Evolutionary conservation across 2,797 vertebrate species (phyloP).

Genomic region (Sebastes taczanowskii): DNA sequence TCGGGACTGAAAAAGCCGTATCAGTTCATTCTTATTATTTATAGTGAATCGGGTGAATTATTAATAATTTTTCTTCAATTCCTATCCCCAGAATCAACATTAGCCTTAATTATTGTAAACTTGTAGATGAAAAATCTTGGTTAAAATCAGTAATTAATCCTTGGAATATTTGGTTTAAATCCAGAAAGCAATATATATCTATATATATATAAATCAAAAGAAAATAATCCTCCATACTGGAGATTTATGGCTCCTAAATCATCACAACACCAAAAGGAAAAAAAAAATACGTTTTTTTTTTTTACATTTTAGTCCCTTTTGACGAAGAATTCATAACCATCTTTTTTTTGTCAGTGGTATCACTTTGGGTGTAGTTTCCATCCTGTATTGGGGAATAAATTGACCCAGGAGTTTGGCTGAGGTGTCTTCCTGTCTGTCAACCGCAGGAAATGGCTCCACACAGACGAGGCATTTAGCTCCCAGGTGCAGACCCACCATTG

Average conservation of each 20-base stretch:
- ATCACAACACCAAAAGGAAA: background rate
- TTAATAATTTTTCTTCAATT: background rate
- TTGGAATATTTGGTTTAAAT: background rate
- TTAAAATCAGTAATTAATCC: background rate
- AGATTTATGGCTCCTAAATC: background rate
- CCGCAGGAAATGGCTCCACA: conserved; percentile 78
- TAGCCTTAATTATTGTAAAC: background rate
- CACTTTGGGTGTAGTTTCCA: conserved; percentile 50
- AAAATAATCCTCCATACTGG: background rate
- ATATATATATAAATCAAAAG: background rate
- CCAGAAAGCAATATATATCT: background rate
- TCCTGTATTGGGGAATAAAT: conserved; percentile 45
- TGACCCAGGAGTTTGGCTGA: conserved; percentile 72
- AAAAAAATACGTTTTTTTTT: background rate
- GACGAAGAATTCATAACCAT: background rate
- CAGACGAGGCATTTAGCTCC: conserved; percentile 82
- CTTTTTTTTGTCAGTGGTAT: conserved; percentile 5
- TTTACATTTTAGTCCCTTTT: background rate
- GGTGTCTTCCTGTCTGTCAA: conserved; percentile 77
- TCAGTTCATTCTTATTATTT: no score
- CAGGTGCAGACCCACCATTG: conserved; percentile 82
- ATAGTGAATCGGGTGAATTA: background rate
- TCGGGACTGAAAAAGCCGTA: no score
- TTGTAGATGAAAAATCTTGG: background rate
- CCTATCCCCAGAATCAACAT: background rate